Conservation (phyloP, 1,140 invertebrate genomes). For the Philopotamus ludificatus region DNA sequence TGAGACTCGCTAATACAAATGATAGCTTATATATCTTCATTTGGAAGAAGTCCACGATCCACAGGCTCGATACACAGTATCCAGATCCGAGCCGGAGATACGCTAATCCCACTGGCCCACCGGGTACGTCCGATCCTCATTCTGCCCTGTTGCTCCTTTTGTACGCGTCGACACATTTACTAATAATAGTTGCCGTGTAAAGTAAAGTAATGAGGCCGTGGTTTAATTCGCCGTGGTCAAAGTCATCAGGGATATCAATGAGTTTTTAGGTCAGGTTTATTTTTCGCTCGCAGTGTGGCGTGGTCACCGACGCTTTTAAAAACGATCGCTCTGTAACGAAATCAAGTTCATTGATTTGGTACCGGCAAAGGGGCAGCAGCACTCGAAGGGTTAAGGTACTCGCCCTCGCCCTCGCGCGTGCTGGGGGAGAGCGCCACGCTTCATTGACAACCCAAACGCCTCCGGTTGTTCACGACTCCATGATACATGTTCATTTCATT, state of each 20-base stretch:
- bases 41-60: background rate
- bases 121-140: background rate
- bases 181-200: too few relatives aligned
- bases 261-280: constrained; percentile 23
- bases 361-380: constrained; percentile 20
- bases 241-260: background rate
- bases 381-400: background rate
- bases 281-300: constrained; percentile 8
- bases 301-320: background rate
- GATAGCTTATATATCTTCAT: constrained; percentile 9
- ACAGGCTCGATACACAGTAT: too few relatives aligned
- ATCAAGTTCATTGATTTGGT: constrained; percentile 37
- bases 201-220: too few relatives aligned
- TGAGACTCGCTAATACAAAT: too few relatives aligned
- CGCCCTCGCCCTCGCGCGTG: background rate
- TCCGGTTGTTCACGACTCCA: constrained; percentile 15
- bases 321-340: constrained; percentile 14
- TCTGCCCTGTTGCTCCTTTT: too few relatives aligned
- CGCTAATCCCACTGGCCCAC: constrained; percentile 11
- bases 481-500: constrained; percentile 29
- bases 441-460: constrained; percentile 26
- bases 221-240: too few relatives aligned
- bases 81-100: constrained; percentile 8
- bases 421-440: constrained; percentile 12
- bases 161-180: too few relatives aligned